Evolutionary conservation across 2,888 invertebrate genomes (phyloP), one percentile per base, ranked within the genome.

Genomic region (Oegoconia quadripuncta): DNA sequence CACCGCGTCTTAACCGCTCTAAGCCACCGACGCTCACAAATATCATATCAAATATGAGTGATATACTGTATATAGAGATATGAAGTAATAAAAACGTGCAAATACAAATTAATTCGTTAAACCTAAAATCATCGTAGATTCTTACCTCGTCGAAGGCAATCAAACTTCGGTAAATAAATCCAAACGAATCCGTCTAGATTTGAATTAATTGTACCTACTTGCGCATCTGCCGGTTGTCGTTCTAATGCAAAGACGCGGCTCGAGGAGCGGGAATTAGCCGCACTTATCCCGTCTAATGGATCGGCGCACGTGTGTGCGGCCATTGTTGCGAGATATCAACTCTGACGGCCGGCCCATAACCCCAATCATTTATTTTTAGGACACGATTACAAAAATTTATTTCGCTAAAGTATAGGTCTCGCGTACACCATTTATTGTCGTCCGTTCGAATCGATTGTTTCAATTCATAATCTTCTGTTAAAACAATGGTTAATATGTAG

Each of bases 241-340:
- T 77, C 72, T 67, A 59, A 58, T 51, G 55, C 61, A 55, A 52
- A 45, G 45, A 56, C 55, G 62, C 63, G 55, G 47, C 56, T 69
- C 65, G 62, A 64, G 74, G 64, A 68, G 70, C 68, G 64, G 64
- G 72, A 81, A 83, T 84, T 79, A 84, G 71, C 79, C 64, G 74
- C 77, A 82, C 75, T 83, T 84, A 84, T 80, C 75, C 75, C 65
- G 66, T 75, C 74, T 83, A 82, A 83, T 82, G 67, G 78, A 74
- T 59, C 47, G 38, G 45, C 57, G 66, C 68, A 65, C 68, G 69
- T 73, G 68, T 71, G 68, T 63, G 70, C 63, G 59, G 52, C 51
- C 55, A 74, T 74, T 80, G 62, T 62, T 56, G 57, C 59, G 52
- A 55, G 59, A 59, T 59, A 64, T 58, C 59, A 55, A 47, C 46